A percentile compares a stretch with the other conserved stretches of the same genome.
Evolutionary conservation across 2,113 vertebrate genomes (phyloP).

Genomic region (Diadophis punctatus): DNA sequence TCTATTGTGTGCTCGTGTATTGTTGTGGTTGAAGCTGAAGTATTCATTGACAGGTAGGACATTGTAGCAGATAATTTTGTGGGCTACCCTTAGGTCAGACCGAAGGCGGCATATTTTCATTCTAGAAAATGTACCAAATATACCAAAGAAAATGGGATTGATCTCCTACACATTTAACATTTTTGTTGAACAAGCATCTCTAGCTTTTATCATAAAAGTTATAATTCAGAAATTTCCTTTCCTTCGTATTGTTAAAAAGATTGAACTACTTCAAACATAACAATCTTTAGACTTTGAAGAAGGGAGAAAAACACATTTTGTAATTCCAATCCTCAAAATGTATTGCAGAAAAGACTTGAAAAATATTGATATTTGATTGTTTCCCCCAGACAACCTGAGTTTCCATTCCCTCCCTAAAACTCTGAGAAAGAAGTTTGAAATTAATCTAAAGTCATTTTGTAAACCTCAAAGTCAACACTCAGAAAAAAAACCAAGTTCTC

Average conservation of each 20-base stretch:
- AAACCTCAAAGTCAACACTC: neutral
- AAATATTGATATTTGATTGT: neutral
- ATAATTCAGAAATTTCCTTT: neutral
- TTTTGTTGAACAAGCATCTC: neutral
- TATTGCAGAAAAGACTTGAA: neutral
- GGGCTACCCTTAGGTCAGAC: too few species aligned
- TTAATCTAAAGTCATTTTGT: neutral
- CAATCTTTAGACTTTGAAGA: neutral
- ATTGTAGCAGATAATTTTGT: too few species aligned
- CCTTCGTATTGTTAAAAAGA: neutral
- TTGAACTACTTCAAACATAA: neutral
- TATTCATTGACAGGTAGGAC: too few species aligned
- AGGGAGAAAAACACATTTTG: neutral
- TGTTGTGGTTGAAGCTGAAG: too few species aligned
- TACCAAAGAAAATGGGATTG: neutral
- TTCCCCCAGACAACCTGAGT: neutral
- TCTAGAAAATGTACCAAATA: neutral
- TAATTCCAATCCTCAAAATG: neutral
- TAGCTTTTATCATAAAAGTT: neutral
- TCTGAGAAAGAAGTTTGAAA: neutral
- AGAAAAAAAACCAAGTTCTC: neutral
- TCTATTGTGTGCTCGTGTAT: too few species aligned
- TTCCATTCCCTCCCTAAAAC: neutral
- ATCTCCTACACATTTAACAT: neutral
- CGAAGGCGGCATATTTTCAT: neutral